Evolutionary conservation across 2,888 invertebrate genomes (phyloP), one percentile per base, ranked within the genome.

Genomic region (Flexamia atlantica): DNA sequence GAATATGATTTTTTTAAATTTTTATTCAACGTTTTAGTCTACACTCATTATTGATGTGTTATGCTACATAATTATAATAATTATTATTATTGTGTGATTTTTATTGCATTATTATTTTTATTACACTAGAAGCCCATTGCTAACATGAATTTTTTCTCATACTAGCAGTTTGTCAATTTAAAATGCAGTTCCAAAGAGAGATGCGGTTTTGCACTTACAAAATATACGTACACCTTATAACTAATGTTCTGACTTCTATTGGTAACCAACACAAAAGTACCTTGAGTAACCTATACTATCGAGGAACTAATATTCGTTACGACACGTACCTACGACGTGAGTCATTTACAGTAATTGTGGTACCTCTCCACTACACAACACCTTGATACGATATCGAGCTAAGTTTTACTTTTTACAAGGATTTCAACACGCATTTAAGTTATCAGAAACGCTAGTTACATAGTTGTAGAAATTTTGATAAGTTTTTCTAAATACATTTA

Each of bases 241-340:
- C 79, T 79, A 76, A 40, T 76, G 50, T 76, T 28, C 42, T 76
- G 28, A 50, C 32, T 50, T 36, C 74, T 79, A 79, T 7, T 79
- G 57, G 79, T 57, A 79, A 79, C 57, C 46, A 79, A 79, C 79
- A 57, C 36, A 79, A 79, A 76, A 53, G 36, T 79, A 79, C 50
- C 79, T 57, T 79, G 79, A 53, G 36, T 79, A 79, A 79, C 79
- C 79, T 79, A 79, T 79, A 79, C 79, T 79, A 79, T 79, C 57
- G 32, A 79, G 79, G 79, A 79, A 79, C 79, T 79, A 79, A 79
- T 79, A 57, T 79, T 79, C 79, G 57, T 79, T 79, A 79, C 79
- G 14, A 79, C 79, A 79, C 57, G 79, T 79, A 79, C 79, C 79
- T 79, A 79, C 76, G 57, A 57, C 79, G 79, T 79, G 79, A 79